phyloP scores from a whole-genome alignment of 2,113 vertebrate genomes.

The Podarcis muralis region DNA sequence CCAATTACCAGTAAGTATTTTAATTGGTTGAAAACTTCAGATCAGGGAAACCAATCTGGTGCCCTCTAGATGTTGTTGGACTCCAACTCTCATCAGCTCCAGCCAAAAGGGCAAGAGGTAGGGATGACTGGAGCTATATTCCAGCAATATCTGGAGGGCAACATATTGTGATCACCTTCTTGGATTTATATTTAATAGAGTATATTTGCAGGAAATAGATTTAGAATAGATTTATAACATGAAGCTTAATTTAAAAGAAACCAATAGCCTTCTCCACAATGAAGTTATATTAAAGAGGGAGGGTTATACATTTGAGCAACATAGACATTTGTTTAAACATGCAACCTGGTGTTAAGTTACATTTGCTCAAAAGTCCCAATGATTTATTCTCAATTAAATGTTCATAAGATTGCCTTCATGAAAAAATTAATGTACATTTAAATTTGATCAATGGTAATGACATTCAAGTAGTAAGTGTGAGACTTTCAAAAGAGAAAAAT shows the following conservation, averaged over 20 bases:
- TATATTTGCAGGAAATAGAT: neutral
- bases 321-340: too few species aligned
- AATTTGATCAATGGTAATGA: neutral
- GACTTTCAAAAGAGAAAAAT: neutral
- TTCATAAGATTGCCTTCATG: neutral
- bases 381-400: neutral
- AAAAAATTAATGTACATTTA: neutral
- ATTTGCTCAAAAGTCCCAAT: neutral
- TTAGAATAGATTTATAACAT: neutral
- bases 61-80: too few species aligned
- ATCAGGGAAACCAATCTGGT: too few species aligned
- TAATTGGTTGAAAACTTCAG: neutral
- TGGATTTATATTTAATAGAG: neutral
- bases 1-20: neutral
- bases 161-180: too few species aligned
- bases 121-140: too few species aligned
- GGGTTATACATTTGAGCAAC: neutral
- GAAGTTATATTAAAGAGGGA: neutral
- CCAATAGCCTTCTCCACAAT: neutral
- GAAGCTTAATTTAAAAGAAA: neutral
- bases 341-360: neutral
- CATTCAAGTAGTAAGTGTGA: neutral
- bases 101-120: too few species aligned
- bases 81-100: too few species aligned
- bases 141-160: too few species aligned